A percentile compares a stretch with the other conserved stretches of the same genome.
phyloP scores from a whole-genome alignment of 2,888 invertebrate species.

The Clusia tigrina region DNA sequence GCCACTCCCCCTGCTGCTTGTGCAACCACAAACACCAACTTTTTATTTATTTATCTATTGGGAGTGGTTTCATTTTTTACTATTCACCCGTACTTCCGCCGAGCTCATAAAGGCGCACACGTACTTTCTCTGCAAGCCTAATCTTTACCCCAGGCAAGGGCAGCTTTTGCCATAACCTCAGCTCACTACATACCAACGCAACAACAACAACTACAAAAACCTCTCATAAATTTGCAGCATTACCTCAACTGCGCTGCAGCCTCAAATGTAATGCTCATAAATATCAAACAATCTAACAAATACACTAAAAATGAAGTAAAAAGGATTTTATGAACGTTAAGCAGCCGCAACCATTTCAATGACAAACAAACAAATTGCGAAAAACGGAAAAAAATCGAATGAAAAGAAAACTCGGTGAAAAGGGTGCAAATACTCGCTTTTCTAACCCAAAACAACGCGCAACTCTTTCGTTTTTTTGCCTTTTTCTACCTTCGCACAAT shows the following conservation, averaged over 20 bases:
- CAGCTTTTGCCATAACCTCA: neutral
- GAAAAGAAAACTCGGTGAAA: too few species aligned
- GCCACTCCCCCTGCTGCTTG: neutral
- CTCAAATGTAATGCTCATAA: conserved; percentile 15
- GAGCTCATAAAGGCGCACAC: too few species aligned
- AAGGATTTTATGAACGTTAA: conserved; percentile 18
- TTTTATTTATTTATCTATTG: too few species aligned
- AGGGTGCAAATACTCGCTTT: conserved; percentile 9
- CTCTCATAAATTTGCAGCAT: conserved; percentile 6
- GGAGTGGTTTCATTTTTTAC: too few species aligned
- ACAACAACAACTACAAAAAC: neutral
- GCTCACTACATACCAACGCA: too few species aligned
- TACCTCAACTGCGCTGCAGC: conserved; percentile 3
- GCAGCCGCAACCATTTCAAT: conserved; percentile 14
- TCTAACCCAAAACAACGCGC: conserved; percentile 4
- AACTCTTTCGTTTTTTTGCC: neutral
- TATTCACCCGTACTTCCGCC: too few species aligned
- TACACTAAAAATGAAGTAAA: neutral
- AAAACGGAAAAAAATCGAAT: neutral
- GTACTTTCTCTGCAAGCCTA: too few species aligned
- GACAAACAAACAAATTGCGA: conserved; percentile 18
- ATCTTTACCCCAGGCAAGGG: too few species aligned
- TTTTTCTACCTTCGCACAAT: neutral
- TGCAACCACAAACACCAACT: neutral
- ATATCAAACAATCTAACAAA: conserved; percentile 11